Evolutionary conservation across 1,140 invertebrate genomes (phyloP), one percentile per base, ranked within the genome.

Genomic region (Dryas iulia): DNA sequence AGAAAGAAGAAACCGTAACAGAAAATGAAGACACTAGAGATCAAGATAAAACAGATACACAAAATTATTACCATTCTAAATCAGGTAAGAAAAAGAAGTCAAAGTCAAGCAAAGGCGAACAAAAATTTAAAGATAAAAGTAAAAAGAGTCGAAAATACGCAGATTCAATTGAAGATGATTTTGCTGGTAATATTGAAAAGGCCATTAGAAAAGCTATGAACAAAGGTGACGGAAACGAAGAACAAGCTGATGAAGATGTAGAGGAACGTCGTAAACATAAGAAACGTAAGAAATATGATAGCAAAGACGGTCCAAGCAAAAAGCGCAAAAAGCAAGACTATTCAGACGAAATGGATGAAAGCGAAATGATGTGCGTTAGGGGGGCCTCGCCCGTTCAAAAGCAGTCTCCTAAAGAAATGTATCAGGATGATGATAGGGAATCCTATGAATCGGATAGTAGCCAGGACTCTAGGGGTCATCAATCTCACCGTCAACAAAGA

Each of bases 301-400:
- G 80, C 21, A 87, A 86, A 64, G 90, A 92, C 35, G 87, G 85
- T 21, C 72, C 82, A 26, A 83, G 76, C 74, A 89, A 87, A 67
- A 91, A 92, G 65, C 89, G 89, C 53, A 93, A 90, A 86, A 93
- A 92, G 73, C 93, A 91, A 80, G 86, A 84, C 35, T 93, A 92
- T 70, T 93, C 94, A 26, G 92, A 93, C 59, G 94, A 95, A 71
- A 93, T 95, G 58, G 95, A 96, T 82, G 96, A 97, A 77, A 95
- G 94, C 74, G 96, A 96, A 81, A 95, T 96, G 94, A 89, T 97
- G 77, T 96, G 95, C 83, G 93, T 96, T 5, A 92, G 96, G 39
- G 96, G 96, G 57, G 96, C 95, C 30, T 94, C 94, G 58, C 94
- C 94, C 7, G 92, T 94, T 26, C 89, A 89, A 25, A 91, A 79